A percentile compares a stretch with the other conserved stretches of the same genome.
Conservation (phyloP, 1,140 invertebrate genomes). For the Cydia amplana region DNA sequence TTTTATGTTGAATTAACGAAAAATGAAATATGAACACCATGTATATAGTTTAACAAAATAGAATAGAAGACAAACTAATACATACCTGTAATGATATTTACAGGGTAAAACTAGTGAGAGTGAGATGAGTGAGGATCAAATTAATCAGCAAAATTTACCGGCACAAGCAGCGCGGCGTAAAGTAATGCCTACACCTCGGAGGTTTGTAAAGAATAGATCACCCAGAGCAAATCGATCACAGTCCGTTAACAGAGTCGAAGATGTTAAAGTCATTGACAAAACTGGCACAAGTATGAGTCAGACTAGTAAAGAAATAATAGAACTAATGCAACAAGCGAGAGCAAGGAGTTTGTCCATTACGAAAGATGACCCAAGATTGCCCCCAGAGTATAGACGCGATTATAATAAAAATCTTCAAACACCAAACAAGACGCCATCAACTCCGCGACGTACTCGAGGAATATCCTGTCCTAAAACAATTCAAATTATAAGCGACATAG, state of each 20-base stretch:
- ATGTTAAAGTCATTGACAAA: slow-evolving; percentile 58
- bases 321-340: slow-evolving; percentile 76
- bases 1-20: slow-evolving; percentile 50
- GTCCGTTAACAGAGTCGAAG: slow-evolving; percentile 64
- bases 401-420: slow-evolving; percentile 68
- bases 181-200: slow-evolving; percentile 61
- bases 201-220: slow-evolving; percentile 69
- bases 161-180: slow-evolving; percentile 61
- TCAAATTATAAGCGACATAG: slow-evolving; percentile 77
- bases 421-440: slow-evolving; percentile 72
- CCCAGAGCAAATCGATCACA: slow-evolving; percentile 72
- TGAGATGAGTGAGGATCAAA: slow-evolving; percentile 79
- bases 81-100: slow-evolving; percentile 68
- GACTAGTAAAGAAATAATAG: slow-evolving; percentile 75
- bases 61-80: slow-evolving; percentile 56
- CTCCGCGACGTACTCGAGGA: slow-evolving; percentile 64
- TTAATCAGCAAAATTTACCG: slow-evolving; percentile 56
- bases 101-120: slow-evolving; percentile 80
- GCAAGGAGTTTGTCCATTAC: slow-evolving; percentile 75
- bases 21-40: slow-evolving; percentile 38
- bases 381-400: slow-evolving; percentile 55
- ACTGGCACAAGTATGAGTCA: slow-evolving; percentile 72
- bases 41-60: slow-evolving; percentile 43
- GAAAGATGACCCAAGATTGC: slow-evolving; percentile 72
- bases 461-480: slow-evolving; percentile 79